Base-by-base conservation (phyloP, 2,797 vertebrate genomes). In the Periophthalmus magnuspinnatus region DNA sequence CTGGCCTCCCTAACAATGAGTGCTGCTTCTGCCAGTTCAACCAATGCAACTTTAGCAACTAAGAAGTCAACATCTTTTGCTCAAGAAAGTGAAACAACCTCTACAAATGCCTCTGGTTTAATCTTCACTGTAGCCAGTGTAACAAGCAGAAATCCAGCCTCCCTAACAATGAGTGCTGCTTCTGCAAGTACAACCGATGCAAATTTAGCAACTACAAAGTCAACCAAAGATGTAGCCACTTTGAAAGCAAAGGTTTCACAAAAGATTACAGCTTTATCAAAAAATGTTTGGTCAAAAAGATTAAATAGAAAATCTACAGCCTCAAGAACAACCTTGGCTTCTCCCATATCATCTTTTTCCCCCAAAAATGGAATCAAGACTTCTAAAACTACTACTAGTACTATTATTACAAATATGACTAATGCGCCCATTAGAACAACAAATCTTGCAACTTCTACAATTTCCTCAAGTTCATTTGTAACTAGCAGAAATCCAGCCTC, bases 161-260 rank as follows among this genome's bases (percentile, higher is more conserved):
- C 58, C 28, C 3, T 22, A 60, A 60, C 58, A 60, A 36, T 33
- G 58, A 60, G 58, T 60, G 58, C 58, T 60, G 32, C 17, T 60
- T 38, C 59, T 61, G 33, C 17, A 3, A 38, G 6, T 5, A n/a
- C 33, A 38, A 21, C 11, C 11, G 45, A 45, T 2, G 4, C 13
- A n/a, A 34, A 3, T 33, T 60, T 36, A 6, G 17, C 17, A 0
- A 36, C 4, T 14, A n/a, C n/a, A n/a, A n/a, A n/a, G n/a, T n/a
- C n/a, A n/a, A n/a, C n/a, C n/a, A n/a, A n/a, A n/a, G n/a, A n/a
- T n/a, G n/a, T n/a, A n/a, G n/a, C n/a, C n/a, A n/a, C n/a, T n/a
- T n/a, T n/a, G n/a, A n/a, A n/a, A n/a, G n/a, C 54, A 22, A 24
- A 58, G 24, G 24, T 32, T 33, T 11, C 24, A n/a, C n/a, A n/a